phyloP scores from a whole-genome alignment of 2,113 vertebrate genomes.

The Pyxicephalus adspersus region DNA sequence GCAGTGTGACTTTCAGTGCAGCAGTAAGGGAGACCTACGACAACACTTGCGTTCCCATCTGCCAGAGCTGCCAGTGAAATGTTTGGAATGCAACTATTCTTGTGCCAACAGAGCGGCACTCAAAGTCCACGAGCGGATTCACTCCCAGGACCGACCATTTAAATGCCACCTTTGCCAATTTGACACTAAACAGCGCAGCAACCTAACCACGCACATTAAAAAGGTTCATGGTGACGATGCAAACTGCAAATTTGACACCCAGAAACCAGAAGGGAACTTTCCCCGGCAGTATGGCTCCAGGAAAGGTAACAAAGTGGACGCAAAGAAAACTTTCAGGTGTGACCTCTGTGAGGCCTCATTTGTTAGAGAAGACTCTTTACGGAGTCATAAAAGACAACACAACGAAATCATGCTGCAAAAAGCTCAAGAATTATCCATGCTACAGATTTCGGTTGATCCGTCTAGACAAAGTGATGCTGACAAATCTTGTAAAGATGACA shows the following conservation, averaged over 20 bases:
- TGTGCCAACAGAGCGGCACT: slow-evolving; percentile 92
- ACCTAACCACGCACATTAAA: slow-evolving; percentile 88
- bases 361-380: slow-evolving; percentile 91
- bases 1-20: slow-evolving; percentile 89
- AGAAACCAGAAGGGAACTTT: slow-evolving; percentile 66
- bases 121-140: slow-evolving; percentile 88
- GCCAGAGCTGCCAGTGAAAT: slow-evolving; percentile 84
- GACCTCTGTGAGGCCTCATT: slow-evolving; percentile 87
- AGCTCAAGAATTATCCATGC: slow-evolving; percentile 63
- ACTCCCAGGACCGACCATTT: slow-evolving; percentile 91
- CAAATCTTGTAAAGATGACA: slow-evolving; percentile 67
- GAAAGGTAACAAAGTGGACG: slow-evolving; percentile 87
- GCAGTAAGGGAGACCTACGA: slow-evolving; percentile 86
- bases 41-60: slow-evolving; percentile 88
- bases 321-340: slow-evolving; percentile 86
- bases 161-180: slow-evolving; percentile 87
- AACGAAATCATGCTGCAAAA: slow-evolving; percentile 69
- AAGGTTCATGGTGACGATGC: slow-evolving; percentile 82
- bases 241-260: slow-evolving; percentile 60
- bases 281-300: slow-evolving; percentile 74
- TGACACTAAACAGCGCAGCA: slow-evolving; percentile 94
- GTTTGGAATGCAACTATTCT: slow-evolving; percentile 88
- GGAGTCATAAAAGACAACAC: slow-evolving; percentile 94
- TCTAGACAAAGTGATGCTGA: slow-evolving; percentile 50
- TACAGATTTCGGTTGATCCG: slow-evolving; percentile 72